phyloP scores from a whole-genome alignment of 2,797 vertebrate species.

The Cryptoblepharus egeriae region DNA sequence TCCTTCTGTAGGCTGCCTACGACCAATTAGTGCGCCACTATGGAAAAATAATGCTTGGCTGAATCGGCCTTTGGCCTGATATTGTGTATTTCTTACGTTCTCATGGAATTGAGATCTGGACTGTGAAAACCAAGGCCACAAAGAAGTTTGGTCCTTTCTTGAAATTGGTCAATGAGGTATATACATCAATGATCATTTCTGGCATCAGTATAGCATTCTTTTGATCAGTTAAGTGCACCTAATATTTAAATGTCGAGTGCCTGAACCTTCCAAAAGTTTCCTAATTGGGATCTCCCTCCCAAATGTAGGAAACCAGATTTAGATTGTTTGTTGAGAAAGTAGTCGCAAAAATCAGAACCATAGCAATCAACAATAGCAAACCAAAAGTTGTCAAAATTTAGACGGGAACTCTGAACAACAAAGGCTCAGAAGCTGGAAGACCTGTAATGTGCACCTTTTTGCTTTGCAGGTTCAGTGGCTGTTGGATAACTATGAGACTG shows the following conservation, averaged over 20 bases:
- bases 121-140: not conserved
- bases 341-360: not conserved
- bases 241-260: no score
- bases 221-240: not conserved
- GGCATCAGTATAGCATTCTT: not conserved
- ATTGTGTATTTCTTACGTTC: no score
- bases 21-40: no score
- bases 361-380: not conserved
- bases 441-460: not conserved
- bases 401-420: not conserved
- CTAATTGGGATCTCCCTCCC: not conserved
- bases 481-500: constrained; percentile 93
- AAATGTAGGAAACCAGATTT: not conserved
- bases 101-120: no score
- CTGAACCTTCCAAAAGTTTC: not conserved
- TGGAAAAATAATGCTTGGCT: no score
- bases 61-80: no score
- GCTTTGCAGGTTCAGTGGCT: constrained; percentile 90
- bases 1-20: no score
- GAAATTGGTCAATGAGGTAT: not conserved
- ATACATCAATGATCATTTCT: not conserved
- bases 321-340: not conserved
- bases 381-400: not conserved
- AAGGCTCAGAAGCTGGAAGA: not conserved
- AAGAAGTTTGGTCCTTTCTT: not conserved